A percentile compares a stretch with the other conserved stretches of the same genome.
These are phyloP conservation scores for Pituophis catenifer DNA, from an alignment of 2,113 vertebrate species.

Conservation along the genomic window DNA sequence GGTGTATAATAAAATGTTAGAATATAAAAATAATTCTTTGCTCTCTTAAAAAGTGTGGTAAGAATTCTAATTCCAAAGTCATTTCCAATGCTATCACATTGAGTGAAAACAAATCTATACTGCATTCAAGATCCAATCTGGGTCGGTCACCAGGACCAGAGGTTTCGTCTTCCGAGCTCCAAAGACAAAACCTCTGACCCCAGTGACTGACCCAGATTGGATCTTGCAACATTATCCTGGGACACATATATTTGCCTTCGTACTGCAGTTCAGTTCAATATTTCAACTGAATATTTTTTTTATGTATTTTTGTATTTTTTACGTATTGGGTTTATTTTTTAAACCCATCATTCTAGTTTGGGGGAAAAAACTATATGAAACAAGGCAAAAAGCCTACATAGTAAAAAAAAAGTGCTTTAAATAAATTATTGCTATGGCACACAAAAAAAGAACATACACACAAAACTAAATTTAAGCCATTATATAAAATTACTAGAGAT, in stretches of 20 bases:
- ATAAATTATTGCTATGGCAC: background rate
- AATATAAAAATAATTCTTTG: background rate
- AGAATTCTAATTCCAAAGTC: background rate
- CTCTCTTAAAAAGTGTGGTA: background rate
- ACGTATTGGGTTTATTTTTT: background rate
- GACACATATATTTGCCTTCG: too few relatives aligned
- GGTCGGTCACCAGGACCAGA: too few relatives aligned
- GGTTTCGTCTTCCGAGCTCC: too few relatives aligned
- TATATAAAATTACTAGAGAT: background rate
- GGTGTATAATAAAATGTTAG: background rate
- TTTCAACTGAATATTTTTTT: background rate
- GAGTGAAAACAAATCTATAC: background rate
- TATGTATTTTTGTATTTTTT: background rate
- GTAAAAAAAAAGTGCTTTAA: background rate
- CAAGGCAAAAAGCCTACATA: background rate
- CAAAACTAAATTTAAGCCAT: background rate
- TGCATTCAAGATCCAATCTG: too few relatives aligned
- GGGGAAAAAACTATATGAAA: background rate
- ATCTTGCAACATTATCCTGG: too few relatives aligned
- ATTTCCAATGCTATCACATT: background rate
- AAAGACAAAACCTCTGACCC: too few relatives aligned
- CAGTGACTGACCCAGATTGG: too few relatives aligned
- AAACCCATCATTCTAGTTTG: background rate
- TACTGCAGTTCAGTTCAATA: background rate
- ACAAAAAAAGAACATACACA: background rate